Evolutionary conservation across 2,113 vertebrate genomes (phyloP).

Genomic region (Arenaria interpres): DNA sequence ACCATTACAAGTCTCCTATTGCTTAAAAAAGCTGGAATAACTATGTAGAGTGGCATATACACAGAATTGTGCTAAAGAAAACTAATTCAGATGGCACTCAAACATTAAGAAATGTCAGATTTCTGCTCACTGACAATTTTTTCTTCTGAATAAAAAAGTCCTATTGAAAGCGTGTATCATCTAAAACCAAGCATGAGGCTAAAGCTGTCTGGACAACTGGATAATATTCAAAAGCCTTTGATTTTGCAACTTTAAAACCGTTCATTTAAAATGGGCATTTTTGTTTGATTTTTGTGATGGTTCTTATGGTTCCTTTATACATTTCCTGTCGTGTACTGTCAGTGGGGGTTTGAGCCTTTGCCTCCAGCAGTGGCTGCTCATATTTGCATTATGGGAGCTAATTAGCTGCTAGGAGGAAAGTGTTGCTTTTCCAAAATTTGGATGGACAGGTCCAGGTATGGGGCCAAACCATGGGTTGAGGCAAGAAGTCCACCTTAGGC

Average conservation of each 20-base stretch:
- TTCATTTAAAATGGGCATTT: background rate
- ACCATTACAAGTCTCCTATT: background rate
- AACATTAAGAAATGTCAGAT: background rate
- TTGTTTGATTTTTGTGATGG: background rate
- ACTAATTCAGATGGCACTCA: background rate
- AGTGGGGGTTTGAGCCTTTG: background rate
- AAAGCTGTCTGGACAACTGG: background rate
- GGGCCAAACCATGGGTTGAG: background rate
- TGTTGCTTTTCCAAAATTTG: background rate
- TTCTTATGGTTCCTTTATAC: background rate
- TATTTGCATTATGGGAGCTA: background rate
- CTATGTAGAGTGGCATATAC: background rate
- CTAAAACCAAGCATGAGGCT: background rate
- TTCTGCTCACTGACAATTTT: background rate
- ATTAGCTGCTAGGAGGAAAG: background rate
- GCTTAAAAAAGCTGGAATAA: background rate
- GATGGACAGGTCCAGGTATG: background rate
- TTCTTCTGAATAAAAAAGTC: background rate
- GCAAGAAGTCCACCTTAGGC: background rate
- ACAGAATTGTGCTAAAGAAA: background rate
- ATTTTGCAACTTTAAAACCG: background rate
- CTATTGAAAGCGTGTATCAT: background rate
- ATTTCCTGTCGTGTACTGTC: background rate
- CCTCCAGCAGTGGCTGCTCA: background rate
- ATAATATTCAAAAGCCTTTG: background rate